Conservation (phyloP, 2,113 vertebrate species). For the Jacana jacana region DNA sequence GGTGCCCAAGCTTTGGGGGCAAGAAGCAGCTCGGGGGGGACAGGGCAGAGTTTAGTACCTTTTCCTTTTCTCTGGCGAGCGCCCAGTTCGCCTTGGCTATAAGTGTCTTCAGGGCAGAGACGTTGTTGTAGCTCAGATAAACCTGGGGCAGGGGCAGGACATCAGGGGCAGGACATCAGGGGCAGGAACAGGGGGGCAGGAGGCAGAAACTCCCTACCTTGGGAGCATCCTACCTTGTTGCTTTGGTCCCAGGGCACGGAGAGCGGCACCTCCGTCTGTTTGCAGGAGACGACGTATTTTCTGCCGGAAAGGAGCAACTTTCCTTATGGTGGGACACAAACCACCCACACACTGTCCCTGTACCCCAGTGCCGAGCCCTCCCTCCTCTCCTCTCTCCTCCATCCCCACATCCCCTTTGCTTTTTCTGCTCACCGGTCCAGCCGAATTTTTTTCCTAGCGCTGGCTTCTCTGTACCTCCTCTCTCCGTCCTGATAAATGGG, state of each 20-base stretch:
- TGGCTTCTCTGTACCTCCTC: constrained; percentile 89
- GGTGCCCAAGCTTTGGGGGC: rapidly evolving
- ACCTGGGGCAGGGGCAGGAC: constrained; percentile 74
- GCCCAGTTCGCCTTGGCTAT: constrained; percentile 87
- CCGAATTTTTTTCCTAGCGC: constrained; percentile 91
- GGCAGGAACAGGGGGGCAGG: background rate
- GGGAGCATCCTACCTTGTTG: constrained; percentile 85
- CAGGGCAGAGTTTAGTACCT: constrained; percentile 69
- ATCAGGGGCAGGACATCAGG: background rate
- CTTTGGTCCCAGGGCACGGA: constrained; percentile 96
- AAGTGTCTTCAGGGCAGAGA: constrained; percentile 90
- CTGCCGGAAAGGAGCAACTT: constrained; percentile 60
- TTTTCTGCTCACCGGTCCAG: constrained; percentile 83
- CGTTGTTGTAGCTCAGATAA: constrained; percentile 96
- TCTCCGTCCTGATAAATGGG: constrained; percentile 83
- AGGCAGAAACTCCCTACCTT: background rate
- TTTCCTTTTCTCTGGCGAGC: constrained; percentile 84
- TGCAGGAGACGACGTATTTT: constrained; percentile 92
- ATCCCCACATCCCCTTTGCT: background rate
- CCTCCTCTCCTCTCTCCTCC: background rate
- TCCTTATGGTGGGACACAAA: background rate
- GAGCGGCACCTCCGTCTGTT: constrained; percentile 86
- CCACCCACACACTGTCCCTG: background rate
- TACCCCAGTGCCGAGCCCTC: rapidly evolving
- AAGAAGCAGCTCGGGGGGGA: rapidly evolving